Conservation (phyloP, 2,888 invertebrate genomes). For the Ectemnius continuus region DNA sequence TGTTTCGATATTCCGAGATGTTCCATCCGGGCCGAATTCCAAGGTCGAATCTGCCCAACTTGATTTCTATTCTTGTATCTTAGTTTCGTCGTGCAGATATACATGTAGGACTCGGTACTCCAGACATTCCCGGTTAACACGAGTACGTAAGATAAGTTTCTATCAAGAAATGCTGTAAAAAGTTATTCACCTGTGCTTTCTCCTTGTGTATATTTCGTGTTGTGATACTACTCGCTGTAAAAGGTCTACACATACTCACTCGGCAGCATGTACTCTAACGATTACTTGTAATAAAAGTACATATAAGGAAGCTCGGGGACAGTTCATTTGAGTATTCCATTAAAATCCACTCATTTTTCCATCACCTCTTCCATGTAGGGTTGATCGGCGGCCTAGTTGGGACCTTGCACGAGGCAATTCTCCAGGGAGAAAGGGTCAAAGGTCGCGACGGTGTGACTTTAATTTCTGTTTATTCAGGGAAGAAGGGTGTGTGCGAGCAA, state of each 20-base stretch:
- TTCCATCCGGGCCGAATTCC: too few species aligned
- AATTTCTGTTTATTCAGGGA: conserved; percentile 45
- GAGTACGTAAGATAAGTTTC: conserved; percentile 35
- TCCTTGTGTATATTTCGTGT: conserved; percentile 72
- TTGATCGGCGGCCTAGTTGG: too few species aligned
- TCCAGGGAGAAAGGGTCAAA: conserved; percentile 11
- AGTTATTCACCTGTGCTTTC: conserved; percentile 55
- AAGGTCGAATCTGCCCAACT: not conserved
- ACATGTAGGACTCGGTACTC: conserved; percentile 32
- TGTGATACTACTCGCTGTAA: conserved; percentile 73
- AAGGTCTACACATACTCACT: conserved; percentile 62
- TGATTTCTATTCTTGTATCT: conserved; percentile 4
- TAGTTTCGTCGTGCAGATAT: conserved; percentile 17
- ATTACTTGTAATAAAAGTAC: conserved; percentile 73
- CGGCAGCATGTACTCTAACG: conserved; percentile 65
- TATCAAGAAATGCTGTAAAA: conserved; percentile 45
- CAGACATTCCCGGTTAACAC: conserved; percentile 15
- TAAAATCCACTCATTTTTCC: not conserved
- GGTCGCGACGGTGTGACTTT: conserved; percentile 21
- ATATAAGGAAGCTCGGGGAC: conserved; percentile 40
- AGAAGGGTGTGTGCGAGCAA: conserved; percentile 31
- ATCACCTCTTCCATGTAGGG: too few species aligned
- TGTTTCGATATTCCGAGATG: too few species aligned
- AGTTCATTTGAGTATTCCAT: not conserved
- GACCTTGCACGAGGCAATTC: not conserved